phyloP scores from a whole-genome alignment of 92 coral and sea anemone species.

The Isaurus tuberculatus region DNA sequence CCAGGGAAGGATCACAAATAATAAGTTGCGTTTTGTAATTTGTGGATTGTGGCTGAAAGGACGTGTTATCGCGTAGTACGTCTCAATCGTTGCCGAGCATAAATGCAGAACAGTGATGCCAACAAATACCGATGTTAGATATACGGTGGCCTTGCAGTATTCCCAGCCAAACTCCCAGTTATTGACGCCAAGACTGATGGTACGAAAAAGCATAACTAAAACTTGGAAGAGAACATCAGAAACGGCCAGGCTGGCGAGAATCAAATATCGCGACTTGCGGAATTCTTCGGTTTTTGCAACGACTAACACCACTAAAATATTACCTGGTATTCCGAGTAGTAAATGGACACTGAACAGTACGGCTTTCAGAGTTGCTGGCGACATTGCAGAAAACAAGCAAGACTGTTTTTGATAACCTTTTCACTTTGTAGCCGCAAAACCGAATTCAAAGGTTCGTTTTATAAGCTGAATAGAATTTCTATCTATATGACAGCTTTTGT shows the following conservation, averaged over 20 bases:
- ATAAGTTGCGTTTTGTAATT: background rate
- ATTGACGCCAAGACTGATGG: background rate
- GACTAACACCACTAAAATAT: slow-evolving; percentile 3
- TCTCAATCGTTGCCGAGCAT: slow-evolving; percentile 17
- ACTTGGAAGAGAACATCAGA: slow-evolving; percentile 7
- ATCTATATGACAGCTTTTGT: no score
- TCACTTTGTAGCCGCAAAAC: no score
- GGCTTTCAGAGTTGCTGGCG: background rate
- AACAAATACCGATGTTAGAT: background rate
- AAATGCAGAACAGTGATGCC: background rate
- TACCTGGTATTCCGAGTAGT: slow-evolving; percentile 12
- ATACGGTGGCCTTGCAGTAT: background rate
- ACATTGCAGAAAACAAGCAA: background rate
- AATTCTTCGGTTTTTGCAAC: background rate
- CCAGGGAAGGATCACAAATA: background rate
- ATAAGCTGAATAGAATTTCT: no score
- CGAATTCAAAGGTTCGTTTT: no score
- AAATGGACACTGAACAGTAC: background rate
- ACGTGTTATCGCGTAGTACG: background rate
- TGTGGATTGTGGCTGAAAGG: background rate
- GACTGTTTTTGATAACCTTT: no score
- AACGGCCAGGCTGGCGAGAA: slow-evolving; percentile 18
- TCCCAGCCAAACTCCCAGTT: slow-evolving; percentile 14
- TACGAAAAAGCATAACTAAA: slow-evolving; percentile 3
- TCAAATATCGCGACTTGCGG: slow-evolving; percentile 12